Evolutionary conservation across 1,140 invertebrate genomes (phyloP), one percentile per base, ranked within the genome.

Genomic region (Nymphalis io): DNA sequence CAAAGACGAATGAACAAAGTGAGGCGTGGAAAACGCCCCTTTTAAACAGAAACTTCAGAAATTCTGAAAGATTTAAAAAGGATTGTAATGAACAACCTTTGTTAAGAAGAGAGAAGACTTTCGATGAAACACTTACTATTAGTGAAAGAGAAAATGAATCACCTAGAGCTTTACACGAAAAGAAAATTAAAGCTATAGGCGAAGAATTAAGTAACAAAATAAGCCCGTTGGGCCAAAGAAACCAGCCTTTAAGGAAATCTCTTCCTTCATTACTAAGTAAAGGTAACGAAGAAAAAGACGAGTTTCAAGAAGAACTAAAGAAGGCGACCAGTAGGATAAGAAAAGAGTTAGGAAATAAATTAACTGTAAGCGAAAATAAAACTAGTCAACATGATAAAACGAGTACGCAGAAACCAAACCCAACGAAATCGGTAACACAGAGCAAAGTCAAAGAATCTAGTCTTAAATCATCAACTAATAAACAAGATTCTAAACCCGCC

Each of bases 301-400:
- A 95, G 86, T 95, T 95, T 87, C 93, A 94, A 87, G 92, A 93
- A 23, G 94, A 95, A 85, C 83, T 95, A 33, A 93, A 94, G 83
- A 94, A 94, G 80, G 94, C 93, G 21, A 94, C 94, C 53, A 92
- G 92, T 85, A 93, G 93, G 80, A 92, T 95, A 70, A 93, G 93
- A 71, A 93, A 90, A 70, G 87, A 91, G 69, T 80, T 91, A 88
- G 85, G 81, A 64, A 85, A 67, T 91, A 91, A 84, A 85, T 73
- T 82, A 84, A 89, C 81, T 84, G 60, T 87, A 78, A 89, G 81
- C 83, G 85, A 84, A 81, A 90, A 78, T 71, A 91, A 86, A 87
- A 82, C 88, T 90, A 90, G 87, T 91, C 89, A 91, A 74, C 84
- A 81, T 59, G 80, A 84, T 76, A 84, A 81, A 85, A 73, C 80